A percentile compares a stretch with the other conserved stretches of the same genome.
Conservation (phyloP, 1,140 invertebrate species). For the Ericerus pela region DNA sequence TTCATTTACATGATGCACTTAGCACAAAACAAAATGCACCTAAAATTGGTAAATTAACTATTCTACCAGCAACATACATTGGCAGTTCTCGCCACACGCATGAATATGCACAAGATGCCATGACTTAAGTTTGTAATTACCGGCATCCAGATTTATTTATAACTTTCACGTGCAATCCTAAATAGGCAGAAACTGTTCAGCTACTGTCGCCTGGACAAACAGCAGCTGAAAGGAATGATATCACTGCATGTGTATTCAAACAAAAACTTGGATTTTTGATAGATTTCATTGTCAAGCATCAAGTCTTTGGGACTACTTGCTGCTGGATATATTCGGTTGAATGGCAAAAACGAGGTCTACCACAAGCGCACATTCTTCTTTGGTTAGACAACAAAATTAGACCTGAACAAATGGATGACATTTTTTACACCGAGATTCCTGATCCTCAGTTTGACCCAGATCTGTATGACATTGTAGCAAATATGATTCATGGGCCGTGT, state of each 20-base stretch:
- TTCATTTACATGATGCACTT: slow-evolving; percentile 30
- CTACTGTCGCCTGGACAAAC: slow-evolving; percentile 23
- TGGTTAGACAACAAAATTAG: slow-evolving; percentile 30
- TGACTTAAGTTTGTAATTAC: slow-evolving; percentile 34
- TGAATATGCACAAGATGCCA: slow-evolving; percentile 35
- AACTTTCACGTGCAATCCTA: too few relatives aligned
- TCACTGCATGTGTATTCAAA: slow-evolving; percentile 19
- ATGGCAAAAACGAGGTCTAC: slow-evolving; percentile 36
- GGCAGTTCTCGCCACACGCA: slow-evolving; percentile 33
- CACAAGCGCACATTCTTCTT: slow-evolving; percentile 35
- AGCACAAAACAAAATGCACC: slow-evolving; percentile 12
- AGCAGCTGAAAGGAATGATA: slow-evolving; percentile 20
- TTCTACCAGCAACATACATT: slow-evolving; percentile 30
- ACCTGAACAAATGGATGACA: slow-evolving; percentile 30
- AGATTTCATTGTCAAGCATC: slow-evolving; percentile 11
- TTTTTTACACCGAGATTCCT: slow-evolving; percentile 40
- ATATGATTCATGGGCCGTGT: slow-evolving; percentile 42
- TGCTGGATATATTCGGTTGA: slow-evolving; percentile 30
- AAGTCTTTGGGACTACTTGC: background rate
- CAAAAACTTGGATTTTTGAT: slow-evolving; percentile 17
- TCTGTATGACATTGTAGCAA: slow-evolving; percentile 31
- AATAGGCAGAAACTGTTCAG: slow-evolving; percentile 32
- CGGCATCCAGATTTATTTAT: slow-evolving; percentile 33
- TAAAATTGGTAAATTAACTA: slow-evolving; percentile 17
- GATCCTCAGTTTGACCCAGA: slow-evolving; percentile 30